Percentiles rank a stretch among this genome's conserved stretches.
Evolutionary conservation across 2,113 vertebrate genomes (phyloP).

Genomic region (sheep (Ovis aries)): DNA sequence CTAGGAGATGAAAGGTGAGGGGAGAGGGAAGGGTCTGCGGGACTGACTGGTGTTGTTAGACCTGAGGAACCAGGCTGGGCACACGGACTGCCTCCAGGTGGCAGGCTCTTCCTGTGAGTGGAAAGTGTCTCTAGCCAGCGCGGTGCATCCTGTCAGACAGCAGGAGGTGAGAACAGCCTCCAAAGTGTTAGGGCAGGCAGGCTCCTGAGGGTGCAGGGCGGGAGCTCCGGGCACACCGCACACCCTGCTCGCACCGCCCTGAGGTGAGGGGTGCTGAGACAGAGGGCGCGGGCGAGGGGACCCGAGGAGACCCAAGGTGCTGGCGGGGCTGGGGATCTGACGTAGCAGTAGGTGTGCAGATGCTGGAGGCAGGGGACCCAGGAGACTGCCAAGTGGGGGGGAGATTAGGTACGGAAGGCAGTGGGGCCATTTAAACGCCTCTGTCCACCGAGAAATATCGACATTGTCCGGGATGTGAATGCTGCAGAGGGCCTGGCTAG

Average conservation of each 20-base stretch:
- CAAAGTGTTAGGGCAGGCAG: accelerated
- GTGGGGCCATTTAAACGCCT: neutral
- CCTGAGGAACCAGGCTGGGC: neutral
- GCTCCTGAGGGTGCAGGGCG: neutral
- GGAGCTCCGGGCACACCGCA: neutral
- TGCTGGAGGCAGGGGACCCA: neutral
- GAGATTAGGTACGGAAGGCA: neutral
- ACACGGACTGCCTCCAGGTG: neutral
- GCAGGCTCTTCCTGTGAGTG: neutral
- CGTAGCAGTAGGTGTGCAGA: neutral
- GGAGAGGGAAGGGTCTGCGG: neutral
- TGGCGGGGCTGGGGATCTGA: neutral
- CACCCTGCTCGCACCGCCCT: neutral
- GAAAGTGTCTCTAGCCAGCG: neutral
- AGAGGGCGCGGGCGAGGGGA: neutral
- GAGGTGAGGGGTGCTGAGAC: neutral
- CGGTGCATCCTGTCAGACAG: neutral
- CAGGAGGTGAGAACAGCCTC: neutral
- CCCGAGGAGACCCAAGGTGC: neutral
- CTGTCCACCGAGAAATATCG: neutral
- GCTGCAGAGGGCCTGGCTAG: neutral
- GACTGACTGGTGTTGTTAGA: neutral
- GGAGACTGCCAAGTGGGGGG: neutral
- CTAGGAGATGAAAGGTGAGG: neutral
- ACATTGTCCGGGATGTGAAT: neutral